These are phyloP conservation scores for Epistrophe eligans DNA, from an alignment of 2,888 invertebrate genomes.

Conservation along the genomic window DNA sequence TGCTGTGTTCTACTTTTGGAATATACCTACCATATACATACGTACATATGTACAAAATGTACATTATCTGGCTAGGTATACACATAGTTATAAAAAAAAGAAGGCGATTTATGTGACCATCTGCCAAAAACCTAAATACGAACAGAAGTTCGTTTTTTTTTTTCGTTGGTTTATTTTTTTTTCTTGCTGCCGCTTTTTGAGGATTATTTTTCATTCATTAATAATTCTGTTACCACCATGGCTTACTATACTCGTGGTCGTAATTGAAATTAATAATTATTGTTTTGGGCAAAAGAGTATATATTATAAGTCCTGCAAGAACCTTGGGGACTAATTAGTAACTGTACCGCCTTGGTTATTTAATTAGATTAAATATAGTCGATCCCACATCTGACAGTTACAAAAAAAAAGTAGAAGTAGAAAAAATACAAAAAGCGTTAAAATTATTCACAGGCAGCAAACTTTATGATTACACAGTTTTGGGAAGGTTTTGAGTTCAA, in stretches of 20 bases:
- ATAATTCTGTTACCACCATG: constrained; percentile 52
- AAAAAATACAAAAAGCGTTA: neutral
- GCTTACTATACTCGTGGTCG: constrained; percentile 41
- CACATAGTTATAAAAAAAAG: neutral
- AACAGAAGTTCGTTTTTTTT: constrained; percentile 17
- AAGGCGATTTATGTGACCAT: constrained; percentile 31
- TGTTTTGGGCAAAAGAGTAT: constrained; percentile 40
- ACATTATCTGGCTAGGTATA: neutral
- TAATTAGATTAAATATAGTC: constrained; percentile 67
- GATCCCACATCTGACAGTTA: constrained; percentile 46
- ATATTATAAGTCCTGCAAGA: constrained; percentile 35
- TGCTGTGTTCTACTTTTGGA: constrained; percentile 30
- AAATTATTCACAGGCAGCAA: constrained; percentile 13
- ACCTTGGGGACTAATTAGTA: constrained; percentile 53
- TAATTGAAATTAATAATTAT: constrained; percentile 70
- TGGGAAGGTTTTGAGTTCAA: constrained; percentile 5
- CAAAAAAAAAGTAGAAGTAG: constrained; percentile 13
- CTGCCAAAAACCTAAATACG: constrained; percentile 35
- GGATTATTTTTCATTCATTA: constrained; percentile 68
- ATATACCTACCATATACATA: neutral
- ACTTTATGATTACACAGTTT: constrained; percentile 17
- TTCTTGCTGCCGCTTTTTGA: constrained; percentile 28
- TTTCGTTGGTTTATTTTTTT: neutral
- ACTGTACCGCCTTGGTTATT: constrained; percentile 46
- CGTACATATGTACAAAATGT: neutral